phyloP scores from a whole-genome alignment of 2,888 invertebrate species.

The Mimachlamys varia region DNA sequence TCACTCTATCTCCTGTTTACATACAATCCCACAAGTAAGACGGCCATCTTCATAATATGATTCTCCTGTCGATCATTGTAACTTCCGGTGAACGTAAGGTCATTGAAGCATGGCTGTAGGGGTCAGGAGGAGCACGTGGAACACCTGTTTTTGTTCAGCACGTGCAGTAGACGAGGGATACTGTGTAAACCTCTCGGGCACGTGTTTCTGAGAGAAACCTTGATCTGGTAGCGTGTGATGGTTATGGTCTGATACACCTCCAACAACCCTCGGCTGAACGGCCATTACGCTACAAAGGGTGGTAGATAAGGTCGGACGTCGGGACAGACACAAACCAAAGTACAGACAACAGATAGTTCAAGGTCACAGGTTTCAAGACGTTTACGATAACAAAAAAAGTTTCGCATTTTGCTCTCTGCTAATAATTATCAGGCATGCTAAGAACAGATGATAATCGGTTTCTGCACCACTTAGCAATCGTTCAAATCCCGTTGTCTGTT shows the following conservation, averaged over 20 bases:
- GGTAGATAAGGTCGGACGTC: background rate
- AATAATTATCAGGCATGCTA: background rate
- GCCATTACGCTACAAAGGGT: background rate
- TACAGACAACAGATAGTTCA: background rate
- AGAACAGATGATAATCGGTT: too few species aligned
- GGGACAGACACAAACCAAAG: background rate
- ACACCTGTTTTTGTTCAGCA: conserved; percentile 18
- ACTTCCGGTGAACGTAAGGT: background rate
- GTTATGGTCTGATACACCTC: background rate
- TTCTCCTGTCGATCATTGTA: background rate
- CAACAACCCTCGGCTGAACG: background rate
- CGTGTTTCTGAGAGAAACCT: background rate
- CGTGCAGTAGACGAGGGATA: background rate
- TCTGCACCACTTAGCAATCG: too few species aligned
- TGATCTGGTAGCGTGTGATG: background rate
- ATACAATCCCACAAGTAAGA: background rate
- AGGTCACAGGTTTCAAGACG: background rate
- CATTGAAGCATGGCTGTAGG: background rate
- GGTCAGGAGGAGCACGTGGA: background rate
- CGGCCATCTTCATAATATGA: background rate
- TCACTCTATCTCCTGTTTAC: background rate
- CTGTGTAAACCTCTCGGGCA: background rate
- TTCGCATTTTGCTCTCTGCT: background rate
- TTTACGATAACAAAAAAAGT: background rate
- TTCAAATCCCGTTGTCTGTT: too few species aligned